Base-by-base conservation (phyloP, 2,113 vertebrate genomes). In the Chrysochloris asiatica region DNA sequence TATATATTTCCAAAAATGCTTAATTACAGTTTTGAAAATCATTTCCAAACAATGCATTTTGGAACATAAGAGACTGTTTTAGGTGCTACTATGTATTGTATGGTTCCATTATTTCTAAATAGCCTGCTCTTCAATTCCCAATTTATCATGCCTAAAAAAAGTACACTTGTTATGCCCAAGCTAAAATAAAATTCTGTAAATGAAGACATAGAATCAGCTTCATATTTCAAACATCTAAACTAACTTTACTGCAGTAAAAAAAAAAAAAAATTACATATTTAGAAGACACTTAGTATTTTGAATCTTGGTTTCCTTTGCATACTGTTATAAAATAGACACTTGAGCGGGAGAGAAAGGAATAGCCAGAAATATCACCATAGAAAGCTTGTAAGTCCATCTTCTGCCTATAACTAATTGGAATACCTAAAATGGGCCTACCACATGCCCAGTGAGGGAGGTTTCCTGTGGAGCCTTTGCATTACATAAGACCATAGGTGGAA, bases 221-320 rank as follows among this genome's bases (percentile, higher is more conserved):
- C 94, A 96, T 96, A 88, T 97, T 97, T 97, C 95, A 97, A 97
- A 97, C 77, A 96, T 96, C 86, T 86, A 94, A 96, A 96, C 79
- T 95, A 94, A 96, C 93, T 87, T 95, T 94, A 92, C 92, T 94
- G 54, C 84, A 89, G 93, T 89, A 96, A 94, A 96, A 56, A 56
- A 52, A 52, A 52, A 52, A 52, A 52, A 96, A 92, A 89, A 30
- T 92, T 95, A 88, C 82, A 88, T 81, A 95, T 95, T 96, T 96
- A 92, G 88, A 97, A 92, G 63, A n/a, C n/a, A n/a, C n/a, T n/a
- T n/a, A n/a, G n/a, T n/a, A n/a, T n/a, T n/a, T n/a, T n/a, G n/a
- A n/a, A n/a, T n/a, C n/a, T n/a, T n/a, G n/a, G n/a, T n/a, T n/a
- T n/a, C n/a, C n/a, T n/a, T n/a, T n/a, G n/a, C n/a, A n/a, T n/a